phyloP scores from a whole-genome alignment of 1,140 invertebrate genomes.

The Diachasmimorpha longicaudata region DNA sequence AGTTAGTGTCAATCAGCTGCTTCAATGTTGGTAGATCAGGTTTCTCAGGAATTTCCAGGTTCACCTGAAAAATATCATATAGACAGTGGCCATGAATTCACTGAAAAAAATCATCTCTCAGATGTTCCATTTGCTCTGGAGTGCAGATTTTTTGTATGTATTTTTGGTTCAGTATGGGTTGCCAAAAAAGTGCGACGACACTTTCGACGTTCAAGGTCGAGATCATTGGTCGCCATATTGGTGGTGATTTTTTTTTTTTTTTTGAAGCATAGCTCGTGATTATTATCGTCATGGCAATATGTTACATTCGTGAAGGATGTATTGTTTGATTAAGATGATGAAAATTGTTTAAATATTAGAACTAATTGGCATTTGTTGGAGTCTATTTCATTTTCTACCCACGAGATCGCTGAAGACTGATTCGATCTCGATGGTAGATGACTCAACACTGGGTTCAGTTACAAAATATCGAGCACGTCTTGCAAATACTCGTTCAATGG shows the following conservation, averaged over 20 bases:
- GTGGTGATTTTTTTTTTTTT: background rate
- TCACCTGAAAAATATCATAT: conserved; percentile 57
- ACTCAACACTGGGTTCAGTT: conserved; percentile 50
- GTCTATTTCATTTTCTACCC: conserved; percentile 5
- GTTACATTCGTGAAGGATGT: background rate
- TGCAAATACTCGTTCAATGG: conserved; percentile 47
- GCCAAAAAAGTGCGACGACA: background rate
- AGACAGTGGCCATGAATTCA: conserved; percentile 30
- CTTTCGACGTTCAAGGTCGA: conserved; percentile 28
- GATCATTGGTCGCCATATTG: conserved; percentile 9
- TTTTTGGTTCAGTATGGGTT: conserved; percentile 15
- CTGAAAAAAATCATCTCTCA: background rate
- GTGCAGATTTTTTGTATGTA: conserved; percentile 16
- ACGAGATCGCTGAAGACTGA: conserved; percentile 59
- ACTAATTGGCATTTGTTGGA: background rate
- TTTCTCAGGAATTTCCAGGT: conserved; percentile 33
- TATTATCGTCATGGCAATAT: conserved; percentile 9
- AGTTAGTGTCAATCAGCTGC: conserved; percentile 43
- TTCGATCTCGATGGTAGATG: conserved; percentile 60
- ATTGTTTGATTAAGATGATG: background rate
- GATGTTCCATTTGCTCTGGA: background rate
- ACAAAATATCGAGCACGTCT: conserved; percentile 40
- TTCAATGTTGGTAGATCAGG: conserved; percentile 45
- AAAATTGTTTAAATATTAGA: background rate
- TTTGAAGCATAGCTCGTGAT: conserved; percentile 13